A percentile compares a stretch with the other conserved stretches of the same genome.
These are phyloP conservation scores for Oscheius sp. DNA, from an alignment of 2,888 invertebrate genomes.

Conservation along the genomic window DNA sequence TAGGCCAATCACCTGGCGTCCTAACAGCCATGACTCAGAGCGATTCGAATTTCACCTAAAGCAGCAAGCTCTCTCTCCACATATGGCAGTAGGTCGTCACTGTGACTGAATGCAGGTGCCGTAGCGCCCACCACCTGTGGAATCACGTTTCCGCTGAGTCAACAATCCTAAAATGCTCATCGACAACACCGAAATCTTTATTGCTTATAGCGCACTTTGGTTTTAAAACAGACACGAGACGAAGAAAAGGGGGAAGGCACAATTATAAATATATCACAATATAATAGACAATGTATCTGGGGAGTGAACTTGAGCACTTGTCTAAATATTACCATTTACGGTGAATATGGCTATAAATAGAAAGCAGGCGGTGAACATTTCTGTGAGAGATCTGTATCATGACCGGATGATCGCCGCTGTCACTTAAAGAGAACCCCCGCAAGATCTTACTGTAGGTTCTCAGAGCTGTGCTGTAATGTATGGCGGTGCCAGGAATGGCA, in stretches of 20 bases:
- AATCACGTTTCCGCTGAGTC: slow-evolving; percentile 35
- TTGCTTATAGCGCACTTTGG: slow-evolving; percentile 34
- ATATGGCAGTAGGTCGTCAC: slow-evolving; percentile 17
- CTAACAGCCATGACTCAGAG: not conserved
- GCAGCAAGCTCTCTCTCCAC: not conserved
- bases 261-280: slow-evolving; percentile 22
- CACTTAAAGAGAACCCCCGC: not conserved
- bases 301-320: slow-evolving; percentile 21
- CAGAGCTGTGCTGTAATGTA: slow-evolving; percentile 18
- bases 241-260: slow-evolving; percentile 10
- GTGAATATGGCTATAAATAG: slow-evolving; percentile 20
- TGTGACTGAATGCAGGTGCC: slow-evolving; percentile 13
- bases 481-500: slow-evolving; percentile 35
- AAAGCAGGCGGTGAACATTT: slow-evolving; percentile 8
- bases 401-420: slow-evolving; percentile 15
- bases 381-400: slow-evolving; percentile 8
- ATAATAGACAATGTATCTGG: not conserved
- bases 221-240: not conserved
- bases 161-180: slow-evolving; percentile 21
- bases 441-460: slow-evolving; percentile 16
- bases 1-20: not conserved
- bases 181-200: slow-evolving; percentile 23
- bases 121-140: slow-evolving; percentile 23
- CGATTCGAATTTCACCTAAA: not conserved
- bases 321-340: slow-evolving; percentile 4